These are phyloP conservation scores for Belgica antarctica DNA, from an alignment of 2,888 invertebrate genomes.

Conservation along the genomic window DNA sequence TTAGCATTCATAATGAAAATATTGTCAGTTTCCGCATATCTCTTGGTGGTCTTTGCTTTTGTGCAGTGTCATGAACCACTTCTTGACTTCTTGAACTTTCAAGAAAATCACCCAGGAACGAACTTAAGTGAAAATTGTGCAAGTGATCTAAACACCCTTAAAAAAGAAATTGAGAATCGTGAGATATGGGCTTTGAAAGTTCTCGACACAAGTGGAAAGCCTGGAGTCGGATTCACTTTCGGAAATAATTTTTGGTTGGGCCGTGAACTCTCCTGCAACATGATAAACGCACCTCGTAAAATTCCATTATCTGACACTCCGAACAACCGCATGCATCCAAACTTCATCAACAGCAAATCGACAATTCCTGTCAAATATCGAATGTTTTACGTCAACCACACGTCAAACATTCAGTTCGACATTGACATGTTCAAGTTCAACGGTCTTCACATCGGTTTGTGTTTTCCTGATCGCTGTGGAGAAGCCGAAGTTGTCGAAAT, in stretches of 20 bases:
- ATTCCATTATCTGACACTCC: conserved; percentile 9
- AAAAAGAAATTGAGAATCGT: conserved; percentile 47
- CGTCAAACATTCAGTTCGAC: conserved; percentile 16
- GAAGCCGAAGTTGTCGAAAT: neutral
- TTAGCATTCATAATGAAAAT: no score
- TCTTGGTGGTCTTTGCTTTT: no score
- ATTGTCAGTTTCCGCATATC: no score
- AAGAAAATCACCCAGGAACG: no score
- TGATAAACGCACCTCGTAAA: conserved; percentile 14
- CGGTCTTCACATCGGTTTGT: conserved; percentile 33
- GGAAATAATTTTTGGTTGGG: conserved; percentile 58
- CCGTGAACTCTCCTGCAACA: conserved; percentile 49
- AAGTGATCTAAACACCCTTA: no score
- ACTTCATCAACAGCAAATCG: neutral
- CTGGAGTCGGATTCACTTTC: conserved; percentile 54
- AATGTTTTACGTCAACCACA: conserved; percentile 16
- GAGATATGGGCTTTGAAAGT: conserved; percentile 52
- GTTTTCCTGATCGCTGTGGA: conserved; percentile 24
- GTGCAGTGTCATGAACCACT: no score
- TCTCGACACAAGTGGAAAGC: conserved; percentile 55
- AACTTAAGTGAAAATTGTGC: no score
- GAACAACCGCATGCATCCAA: neutral
- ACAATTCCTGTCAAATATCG: conserved; percentile 22
- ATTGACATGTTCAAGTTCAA: conserved; percentile 25
- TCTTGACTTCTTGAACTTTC: no score